Base-by-base conservation (phyloP, 1,140 invertebrate genomes). In the Diorhabda carinulata region DNA sequence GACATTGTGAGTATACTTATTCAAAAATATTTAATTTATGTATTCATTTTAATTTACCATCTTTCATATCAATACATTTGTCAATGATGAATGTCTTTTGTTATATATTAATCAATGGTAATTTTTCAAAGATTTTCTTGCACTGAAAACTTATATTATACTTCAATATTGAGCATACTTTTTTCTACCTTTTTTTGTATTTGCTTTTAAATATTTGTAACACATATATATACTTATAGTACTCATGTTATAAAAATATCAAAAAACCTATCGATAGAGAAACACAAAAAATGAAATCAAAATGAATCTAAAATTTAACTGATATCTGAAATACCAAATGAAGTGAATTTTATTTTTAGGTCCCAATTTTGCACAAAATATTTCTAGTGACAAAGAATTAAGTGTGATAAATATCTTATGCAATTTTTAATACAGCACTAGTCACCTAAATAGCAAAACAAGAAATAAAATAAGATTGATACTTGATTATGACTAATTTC, bases 1-100 rank as follows among this genome's bases (percentile, higher is more conserved):
- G 98, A 99, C 84, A 98, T 99, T 83, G 89, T 94, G 65, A 70
- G 70, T 71, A 69, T 58, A 25, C 25, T 57, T 57, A 6, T 5
- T 10, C 8, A 4, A 57, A 60, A 60, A 7, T 60, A n/a, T 60
- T 25, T 60, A 41, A 25, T 60, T 4, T 41, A 56, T 56, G 6
- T 56, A 6, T 56, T 56, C 6, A n/a, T 56, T 56, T 56, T 56
- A 56, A 56, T 7, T 56, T 7, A 56, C 2, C 52, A 56, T 56
- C 6, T 56, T 56, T 7, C n/a, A 56, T 7, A 56, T n/a, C 6
- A 56, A 56, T 7, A 56, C 52, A 56, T 7, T 56, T n/a, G 52
- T 6, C 6, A 56, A n/a, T 56, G 6, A n/a, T 7, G 6, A 56
- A 56, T 56, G 52, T 7, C 52, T 7, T 7, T 56, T 7, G n/a